A percentile compares a stretch with the other conserved stretches of the same genome.
Conservation (phyloP, 1,140 invertebrate species). For the Macrobrachium rosenbergii region DNA sequence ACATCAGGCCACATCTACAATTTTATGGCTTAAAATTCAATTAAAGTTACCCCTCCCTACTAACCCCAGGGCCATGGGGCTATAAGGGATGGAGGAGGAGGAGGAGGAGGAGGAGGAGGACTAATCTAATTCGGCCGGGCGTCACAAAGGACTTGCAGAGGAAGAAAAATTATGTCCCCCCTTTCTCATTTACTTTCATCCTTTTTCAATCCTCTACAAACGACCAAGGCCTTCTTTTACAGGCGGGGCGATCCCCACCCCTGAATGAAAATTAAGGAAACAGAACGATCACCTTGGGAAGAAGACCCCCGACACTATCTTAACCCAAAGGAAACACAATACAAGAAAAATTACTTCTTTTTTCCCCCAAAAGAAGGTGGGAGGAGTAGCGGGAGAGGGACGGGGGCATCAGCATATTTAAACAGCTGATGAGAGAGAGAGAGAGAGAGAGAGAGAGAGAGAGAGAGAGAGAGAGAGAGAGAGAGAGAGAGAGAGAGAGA, state of each 20-base stretch:
- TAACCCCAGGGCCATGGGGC: too few relatives aligned
- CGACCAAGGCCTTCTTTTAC: background rate
- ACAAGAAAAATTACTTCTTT: constrained; percentile 59
- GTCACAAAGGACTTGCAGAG: constrained; percentile 59
- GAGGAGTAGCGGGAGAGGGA: too few relatives aligned
- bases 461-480: too few relatives aligned
- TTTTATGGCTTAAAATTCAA: constrained; percentile 64
- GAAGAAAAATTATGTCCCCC: constrained; percentile 58
- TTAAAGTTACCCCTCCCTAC: constrained; percentile 51
- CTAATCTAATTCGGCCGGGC: constrained; percentile 59
- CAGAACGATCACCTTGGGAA: constrained; percentile 34
- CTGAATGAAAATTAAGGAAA: constrained; percentile 40
- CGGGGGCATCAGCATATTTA: background rate
- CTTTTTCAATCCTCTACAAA: constrained; percentile 18
- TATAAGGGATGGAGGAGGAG: too few relatives aligned
- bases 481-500: too few relatives aligned
- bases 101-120: constrained; percentile 35
- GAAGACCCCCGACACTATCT: constrained; percentile 41
- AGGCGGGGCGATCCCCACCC: background rate
- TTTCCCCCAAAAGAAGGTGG: background rate
- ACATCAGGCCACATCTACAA: constrained; percentile 56
- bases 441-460: too few relatives aligned
- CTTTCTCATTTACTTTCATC: constrained; percentile 27
- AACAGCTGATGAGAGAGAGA: background rate
- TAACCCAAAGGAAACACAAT: constrained; percentile 61